phyloP scores from a whole-genome alignment of 2,888 invertebrate genomes.

The Baccha elongata region DNA sequence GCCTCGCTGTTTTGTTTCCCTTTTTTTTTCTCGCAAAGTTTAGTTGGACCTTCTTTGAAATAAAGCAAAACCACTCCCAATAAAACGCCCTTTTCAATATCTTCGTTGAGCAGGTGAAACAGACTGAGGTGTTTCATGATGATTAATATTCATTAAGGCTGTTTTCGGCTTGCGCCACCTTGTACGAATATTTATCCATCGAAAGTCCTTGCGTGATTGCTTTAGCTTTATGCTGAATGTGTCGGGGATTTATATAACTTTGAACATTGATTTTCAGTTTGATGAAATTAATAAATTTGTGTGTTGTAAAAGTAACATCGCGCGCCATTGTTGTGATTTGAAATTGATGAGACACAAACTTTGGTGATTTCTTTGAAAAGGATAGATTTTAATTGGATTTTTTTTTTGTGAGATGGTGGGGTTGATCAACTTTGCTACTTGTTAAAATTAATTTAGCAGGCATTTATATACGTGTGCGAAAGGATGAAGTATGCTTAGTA shows the following conservation, averaged over 20 bases:
- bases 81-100: background rate
- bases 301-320: background rate
- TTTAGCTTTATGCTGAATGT: slow-evolving; percentile 1
- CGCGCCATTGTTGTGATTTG: background rate
- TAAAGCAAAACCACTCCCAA: background rate
- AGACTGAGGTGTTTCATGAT: slow-evolving; percentile 52
- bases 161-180: background rate
- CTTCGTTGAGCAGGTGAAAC: slow-evolving; percentile 27
- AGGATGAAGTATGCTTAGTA: background rate
- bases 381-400: slow-evolving; percentile 42
- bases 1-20: background rate
- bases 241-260: slow-evolving; percentile 19
- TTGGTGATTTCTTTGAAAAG: slow-evolving; percentile 40
- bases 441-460: background rate
- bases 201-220: slow-evolving; percentile 38
- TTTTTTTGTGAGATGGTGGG: background rate
- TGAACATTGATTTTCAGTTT: slow-evolving; percentile 35
- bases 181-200: background rate
- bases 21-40: slow-evolving; percentile 7
- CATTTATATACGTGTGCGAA: background rate
- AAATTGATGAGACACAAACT: slow-evolving; percentile 36
- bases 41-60: slow-evolving; percentile 11
- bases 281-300: slow-evolving; percentile 41
- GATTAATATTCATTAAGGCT: slow-evolving; percentile 59
- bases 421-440: background rate